Evolutionary conservation across 2,797 vertebrate species (phyloP), one percentile per base, ranked within the genome.

Genomic region (Tachyglossus aculeatus): DNA sequence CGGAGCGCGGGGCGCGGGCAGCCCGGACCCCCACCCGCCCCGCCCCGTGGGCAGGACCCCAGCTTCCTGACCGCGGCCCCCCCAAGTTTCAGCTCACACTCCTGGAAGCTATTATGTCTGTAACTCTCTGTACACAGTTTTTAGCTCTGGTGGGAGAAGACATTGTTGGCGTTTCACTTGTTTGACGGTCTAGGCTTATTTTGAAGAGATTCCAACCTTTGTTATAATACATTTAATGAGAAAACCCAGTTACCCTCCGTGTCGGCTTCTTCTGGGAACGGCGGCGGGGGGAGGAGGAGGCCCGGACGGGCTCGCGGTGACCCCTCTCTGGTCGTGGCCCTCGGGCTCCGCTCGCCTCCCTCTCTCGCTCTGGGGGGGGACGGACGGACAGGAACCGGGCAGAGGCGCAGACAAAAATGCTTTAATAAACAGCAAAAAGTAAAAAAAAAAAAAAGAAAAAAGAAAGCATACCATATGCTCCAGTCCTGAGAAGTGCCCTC

Each of bases 131-230:
- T 84, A 83, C 44, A 48, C 76, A 83, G 67, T 83, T 83, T 86
- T 87, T 83, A 80, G 83, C 66, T 45, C 80, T 83, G 85, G 85
- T 85, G n/a, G 82, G 75, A 83, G 78, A 86, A 86, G 75, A 87
- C 83, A 83, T 83, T 87, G 85, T 85, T 87, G 80, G 75, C 76
- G 76, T 87, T 85, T 81, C 80, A 85, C 79, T 81, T 87, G 85
- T 87, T 80, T 85, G 83, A 85, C 81, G 80, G 82, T 85, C 85
- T 83, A 82, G 82, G 80, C 82, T 87, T 87, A 81, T 87, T 87
- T 87, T 85, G 82, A 68, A 83, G 32, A n/a, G 43, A 77, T 68
- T 83, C 65, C 75, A 71, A 80, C 14, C 69, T 83, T 80, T 74
- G 76, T 83, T 76, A 65, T 54, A 52, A 29, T 76, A 25, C 41